Evolutionary conservation across 2,888 invertebrate genomes (phyloP).

Genomic region (Hypomecis punctinalis): DNA sequence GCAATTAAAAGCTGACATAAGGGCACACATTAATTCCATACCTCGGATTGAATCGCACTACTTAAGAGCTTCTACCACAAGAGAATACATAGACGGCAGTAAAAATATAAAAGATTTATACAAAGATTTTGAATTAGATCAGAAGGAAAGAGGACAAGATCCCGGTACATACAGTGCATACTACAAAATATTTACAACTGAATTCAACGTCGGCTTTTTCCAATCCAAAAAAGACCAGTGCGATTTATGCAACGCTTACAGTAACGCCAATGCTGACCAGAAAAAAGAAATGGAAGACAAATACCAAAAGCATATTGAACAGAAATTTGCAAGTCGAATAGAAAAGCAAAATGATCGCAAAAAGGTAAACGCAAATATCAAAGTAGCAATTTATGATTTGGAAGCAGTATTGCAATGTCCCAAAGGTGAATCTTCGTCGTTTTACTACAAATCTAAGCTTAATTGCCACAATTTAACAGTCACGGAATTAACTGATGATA

Average conservation of each 20-base stretch:
- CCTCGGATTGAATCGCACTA: slow-evolving; percentile 46
- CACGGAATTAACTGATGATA: slow-evolving; percentile 17
- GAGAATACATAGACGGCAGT: slow-evolving; percentile 46
- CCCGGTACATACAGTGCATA: slow-evolving; percentile 30
- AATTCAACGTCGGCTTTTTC: slow-evolving; percentile 42
- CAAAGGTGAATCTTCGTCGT: slow-evolving; percentile 38
- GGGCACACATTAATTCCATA: slow-evolving; percentile 3
- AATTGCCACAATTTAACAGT: slow-evolving; percentile 35
- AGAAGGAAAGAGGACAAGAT: slow-evolving; percentile 34
- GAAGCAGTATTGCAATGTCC: slow-evolving; percentile 42
- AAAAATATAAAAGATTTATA: slow-evolving; percentile 50
- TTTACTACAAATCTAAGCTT: slow-evolving; percentile 46
- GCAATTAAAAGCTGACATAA: slow-evolving; percentile 8
- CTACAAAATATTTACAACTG: slow-evolving; percentile 32
- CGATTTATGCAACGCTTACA: slow-evolving; percentile 30
- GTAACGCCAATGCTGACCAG: slow-evolving; percentile 27
- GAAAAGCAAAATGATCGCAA: slow-evolving; percentile 38
- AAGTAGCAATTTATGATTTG: slow-evolving; percentile 42
- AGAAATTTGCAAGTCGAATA: slow-evolving; percentile 36
- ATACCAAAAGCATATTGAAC: slow-evolving; percentile 37
- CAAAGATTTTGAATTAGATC: slow-evolving; percentile 43
- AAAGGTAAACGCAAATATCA: slow-evolving; percentile 24
- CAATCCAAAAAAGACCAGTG: slow-evolving; percentile 44
- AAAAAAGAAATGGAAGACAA: slow-evolving; percentile 11
- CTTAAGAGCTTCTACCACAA: slow-evolving; percentile 34